phyloP scores from a whole-genome alignment of 1,140 invertebrate species.

The Hypsibius dujardini region DNA sequence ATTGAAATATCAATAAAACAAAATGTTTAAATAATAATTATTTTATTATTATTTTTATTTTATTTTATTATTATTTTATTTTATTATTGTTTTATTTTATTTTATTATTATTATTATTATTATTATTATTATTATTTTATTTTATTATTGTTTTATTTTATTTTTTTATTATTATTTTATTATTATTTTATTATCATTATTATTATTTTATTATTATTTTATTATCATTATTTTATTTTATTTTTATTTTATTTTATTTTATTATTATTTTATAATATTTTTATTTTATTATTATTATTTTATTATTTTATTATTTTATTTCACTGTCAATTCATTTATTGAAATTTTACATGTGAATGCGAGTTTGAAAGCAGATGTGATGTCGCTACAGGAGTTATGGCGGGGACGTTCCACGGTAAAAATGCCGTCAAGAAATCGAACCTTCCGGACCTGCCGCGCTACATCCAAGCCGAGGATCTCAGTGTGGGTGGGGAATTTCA shows the following conservation, averaged over 20 bases:
- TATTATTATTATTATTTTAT: background rate
- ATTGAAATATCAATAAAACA: background rate
- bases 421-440: constrained; percentile 31
- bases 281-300: background rate
- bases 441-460: constrained; percentile 31
- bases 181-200: no score
- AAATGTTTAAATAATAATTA: background rate
- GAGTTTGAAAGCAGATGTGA: background rate
- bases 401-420: constrained; percentile 34
- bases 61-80: background rate
- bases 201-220: background rate
- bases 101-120: background rate
- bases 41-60: background rate
- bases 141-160: background rate
- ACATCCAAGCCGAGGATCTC: constrained; percentile 31
- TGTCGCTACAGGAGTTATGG: constrained; percentile 29
- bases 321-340: background rate
- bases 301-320: background rate
- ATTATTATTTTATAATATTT: background rate
- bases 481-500: constrained; percentile 31
- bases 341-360: background rate
- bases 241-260: background rate
- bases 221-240: background rate
- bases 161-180: background rate
- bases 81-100: no score